A percentile compares a stretch with the other conserved stretches of the same genome.
Conservation (phyloP, 2,888 invertebrate genomes). For the Zhengitettix transpicula region DNA sequence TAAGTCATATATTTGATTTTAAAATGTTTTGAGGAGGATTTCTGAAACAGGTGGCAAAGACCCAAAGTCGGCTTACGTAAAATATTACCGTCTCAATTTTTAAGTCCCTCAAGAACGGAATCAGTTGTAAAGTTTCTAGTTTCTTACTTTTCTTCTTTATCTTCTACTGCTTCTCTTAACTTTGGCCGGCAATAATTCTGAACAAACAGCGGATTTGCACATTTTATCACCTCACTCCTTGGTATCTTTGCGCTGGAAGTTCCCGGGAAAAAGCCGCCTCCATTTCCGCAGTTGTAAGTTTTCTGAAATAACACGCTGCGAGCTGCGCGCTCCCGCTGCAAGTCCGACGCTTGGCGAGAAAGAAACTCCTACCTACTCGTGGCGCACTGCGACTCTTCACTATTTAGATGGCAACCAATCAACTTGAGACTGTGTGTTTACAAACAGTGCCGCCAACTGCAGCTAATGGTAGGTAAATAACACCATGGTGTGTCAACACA, state of each 20-base stretch:
- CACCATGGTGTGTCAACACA: background rate
- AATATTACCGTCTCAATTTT: too few species aligned
- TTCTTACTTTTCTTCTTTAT: background rate
- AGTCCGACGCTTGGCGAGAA: background rate
- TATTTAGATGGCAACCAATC: background rate
- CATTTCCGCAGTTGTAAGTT: conserved; percentile 2
- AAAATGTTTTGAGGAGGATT: too few species aligned
- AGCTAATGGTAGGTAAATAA: background rate
- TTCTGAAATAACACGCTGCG: conserved; percentile 8
- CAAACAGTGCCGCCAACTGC: background rate
- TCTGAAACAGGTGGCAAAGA: too few species aligned
- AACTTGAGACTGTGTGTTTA: background rate
- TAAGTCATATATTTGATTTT: too few species aligned
- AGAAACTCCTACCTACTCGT: background rate
- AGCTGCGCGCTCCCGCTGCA: background rate
- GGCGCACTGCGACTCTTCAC: background rate
- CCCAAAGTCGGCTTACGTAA: too few species aligned
- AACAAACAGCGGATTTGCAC: conserved; percentile 7
- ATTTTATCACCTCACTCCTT: conserved; percentile 5
- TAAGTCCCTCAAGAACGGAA: too few species aligned
- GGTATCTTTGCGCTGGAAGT: conserved; percentile 2
- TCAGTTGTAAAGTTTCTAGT: background rate
- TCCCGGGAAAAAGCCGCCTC: background rate
- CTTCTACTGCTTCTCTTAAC: background rate
- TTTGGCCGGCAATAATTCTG: conserved; percentile 1